Conservation (phyloP, 2,888 invertebrate genomes). For the Hypercompe scribonia region DNA sequence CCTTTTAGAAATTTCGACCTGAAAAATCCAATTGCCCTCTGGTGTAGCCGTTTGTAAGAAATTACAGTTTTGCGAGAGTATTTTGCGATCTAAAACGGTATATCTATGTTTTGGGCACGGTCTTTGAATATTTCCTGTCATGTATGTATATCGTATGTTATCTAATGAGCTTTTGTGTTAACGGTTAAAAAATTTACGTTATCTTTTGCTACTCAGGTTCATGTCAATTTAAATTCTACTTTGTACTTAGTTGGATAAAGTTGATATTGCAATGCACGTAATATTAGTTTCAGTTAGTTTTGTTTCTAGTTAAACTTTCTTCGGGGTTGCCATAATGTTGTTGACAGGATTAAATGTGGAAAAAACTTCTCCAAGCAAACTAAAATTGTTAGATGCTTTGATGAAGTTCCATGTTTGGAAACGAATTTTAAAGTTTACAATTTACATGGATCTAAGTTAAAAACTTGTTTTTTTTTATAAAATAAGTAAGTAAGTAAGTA, state of each 20-base stretch:
- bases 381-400: not conserved
- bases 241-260: not conserved
- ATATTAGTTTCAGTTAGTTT: not conserved
- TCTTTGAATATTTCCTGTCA: conserved; percentile 17
- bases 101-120: conserved; percentile 17
- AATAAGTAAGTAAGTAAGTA: not conserved
- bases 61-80: conserved; percentile 37
- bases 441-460: not conserved
- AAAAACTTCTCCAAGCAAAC: not conserved
- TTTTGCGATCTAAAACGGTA: conserved; percentile 22
- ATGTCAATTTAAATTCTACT: not conserved
- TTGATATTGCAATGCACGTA: not conserved
- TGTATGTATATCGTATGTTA: conserved; percentile 23
- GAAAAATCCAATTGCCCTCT: conserved; percentile 53
- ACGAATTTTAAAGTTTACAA: not conserved
- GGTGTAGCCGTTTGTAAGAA: conserved; percentile 43
- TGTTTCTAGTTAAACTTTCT: not conserved
- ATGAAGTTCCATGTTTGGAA: not conserved
- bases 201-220: conserved; percentile 21
- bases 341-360: not conserved
- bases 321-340: not conserved
- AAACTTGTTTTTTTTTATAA: too few species aligned
- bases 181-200: conserved; percentile 6
- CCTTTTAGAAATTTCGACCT: conserved; percentile 36
- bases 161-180: conserved; percentile 16